phyloP scores from a whole-genome alignment of 2,888 invertebrate species.

The Abrostola triplasia region DNA sequence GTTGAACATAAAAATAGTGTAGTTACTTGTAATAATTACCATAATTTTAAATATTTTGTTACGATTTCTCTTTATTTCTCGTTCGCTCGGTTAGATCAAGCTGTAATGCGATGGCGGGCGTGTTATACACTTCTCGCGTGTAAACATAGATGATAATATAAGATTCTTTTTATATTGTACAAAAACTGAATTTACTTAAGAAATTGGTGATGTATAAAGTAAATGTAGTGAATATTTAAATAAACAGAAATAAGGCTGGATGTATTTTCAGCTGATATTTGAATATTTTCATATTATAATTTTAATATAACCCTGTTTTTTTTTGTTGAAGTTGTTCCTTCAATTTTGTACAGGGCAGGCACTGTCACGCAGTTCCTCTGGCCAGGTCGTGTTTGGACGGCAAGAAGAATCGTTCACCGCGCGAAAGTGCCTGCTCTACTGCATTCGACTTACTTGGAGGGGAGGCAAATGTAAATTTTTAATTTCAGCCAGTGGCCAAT shows the following conservation, averaged over 20 bases:
- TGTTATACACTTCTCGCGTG: conserved; percentile 81
- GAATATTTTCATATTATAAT: conserved; percentile 89
- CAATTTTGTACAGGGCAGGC: conserved; percentile 79
- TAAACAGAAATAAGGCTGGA: conserved; percentile 87
- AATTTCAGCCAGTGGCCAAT: conserved; percentile 88
- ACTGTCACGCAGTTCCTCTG: conserved; percentile 59
- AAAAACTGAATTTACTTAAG: conserved; percentile 89
- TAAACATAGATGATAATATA: conserved; percentile 84
- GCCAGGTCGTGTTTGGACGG: conserved; percentile 31
- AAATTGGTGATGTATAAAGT: conserved; percentile 89
- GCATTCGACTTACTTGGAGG: conserved; percentile 76
- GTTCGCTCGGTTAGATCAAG: conserved; percentile 85
- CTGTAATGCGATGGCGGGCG: conserved; percentile 75
- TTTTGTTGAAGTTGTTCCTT: conserved; percentile 86
- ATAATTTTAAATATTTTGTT: conserved; percentile 87
- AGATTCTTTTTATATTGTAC: conserved; percentile 89
- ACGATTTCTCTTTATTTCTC: conserved; percentile 81
- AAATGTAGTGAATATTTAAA: conserved; percentile 88
- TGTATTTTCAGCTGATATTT: conserved; percentile 85
- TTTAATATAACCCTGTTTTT: conserved; percentile 88
- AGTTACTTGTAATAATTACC: conserved; percentile 87
- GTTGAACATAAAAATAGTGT: conserved; percentile 87
- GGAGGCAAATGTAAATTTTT: conserved; percentile 84
- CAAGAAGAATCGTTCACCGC: conserved; percentile 36
- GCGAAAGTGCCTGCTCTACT: conserved; percentile 69